Conservation (phyloP, 2,797 vertebrate species). For the Clamator glandarius region DNA sequence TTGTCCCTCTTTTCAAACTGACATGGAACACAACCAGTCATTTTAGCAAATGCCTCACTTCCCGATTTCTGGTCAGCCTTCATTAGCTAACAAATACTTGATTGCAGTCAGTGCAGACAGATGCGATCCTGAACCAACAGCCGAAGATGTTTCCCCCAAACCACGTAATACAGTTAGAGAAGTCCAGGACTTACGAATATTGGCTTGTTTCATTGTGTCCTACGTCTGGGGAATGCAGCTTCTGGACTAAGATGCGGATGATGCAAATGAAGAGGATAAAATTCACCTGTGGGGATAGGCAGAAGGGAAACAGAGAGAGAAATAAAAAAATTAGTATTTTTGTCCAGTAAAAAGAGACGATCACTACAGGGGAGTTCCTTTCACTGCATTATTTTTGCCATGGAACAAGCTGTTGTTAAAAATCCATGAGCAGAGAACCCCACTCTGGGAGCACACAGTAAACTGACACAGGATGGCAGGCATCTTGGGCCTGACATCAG, state of each 20-base stretch:
- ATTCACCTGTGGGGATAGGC: constrained; percentile 83
- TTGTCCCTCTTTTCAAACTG: neutral
- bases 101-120: neutral
- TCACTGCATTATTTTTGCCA: neutral
- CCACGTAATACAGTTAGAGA: accelerated
- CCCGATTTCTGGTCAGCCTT: neutral
- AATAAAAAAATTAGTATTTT: neutral
- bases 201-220: constrained; percentile 92
- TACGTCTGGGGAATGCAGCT: constrained; percentile 92
- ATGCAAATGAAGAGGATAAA: constrained; percentile 94
- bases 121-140: neutral
- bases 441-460: constrained; percentile 17
- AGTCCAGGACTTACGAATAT: constrained; percentile 86
- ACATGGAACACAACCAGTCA: neutral
- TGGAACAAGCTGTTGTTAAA: neutral
- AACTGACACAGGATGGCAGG: constrained; percentile 73
- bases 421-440: constrained; percentile 43
- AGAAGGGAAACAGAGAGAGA: neutral
- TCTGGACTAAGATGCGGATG: constrained; percentile 94
- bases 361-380: neutral
- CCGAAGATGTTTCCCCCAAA: neutral
- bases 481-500: constrained; percentile 80
- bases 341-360: neutral
- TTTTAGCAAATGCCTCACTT: neutral
- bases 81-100: neutral